A percentile compares a stretch with the other conserved stretches of the same genome.
Evolutionary conservation across 35 echinoderm and acorn worm genomes (phyloP).

Genomic region (Ptychodera flava): DNA sequence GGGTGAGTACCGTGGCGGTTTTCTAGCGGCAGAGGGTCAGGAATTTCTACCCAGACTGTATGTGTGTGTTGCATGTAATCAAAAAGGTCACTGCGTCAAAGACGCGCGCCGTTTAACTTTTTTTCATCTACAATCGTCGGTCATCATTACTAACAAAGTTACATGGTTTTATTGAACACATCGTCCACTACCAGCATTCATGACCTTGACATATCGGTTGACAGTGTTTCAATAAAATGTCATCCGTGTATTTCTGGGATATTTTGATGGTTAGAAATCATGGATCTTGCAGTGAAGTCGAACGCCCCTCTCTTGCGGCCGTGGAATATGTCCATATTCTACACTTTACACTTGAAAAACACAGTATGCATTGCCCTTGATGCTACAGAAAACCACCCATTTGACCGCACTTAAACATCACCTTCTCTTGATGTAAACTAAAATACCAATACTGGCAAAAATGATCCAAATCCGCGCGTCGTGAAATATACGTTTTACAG

Average conservation of each 20-base stretch:
- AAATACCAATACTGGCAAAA: too few species aligned
- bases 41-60: not conserved
- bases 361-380: too few species aligned
- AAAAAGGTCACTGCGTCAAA: not conserved
- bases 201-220: not conserved
- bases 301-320: too few species aligned
- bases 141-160: not conserved
- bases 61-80: not conserved
- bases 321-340: too few species aligned
- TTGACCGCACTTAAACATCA: too few species aligned
- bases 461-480: too few species aligned
- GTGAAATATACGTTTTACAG: too few species aligned
- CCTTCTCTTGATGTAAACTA: too few species aligned
- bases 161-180: not conserved
- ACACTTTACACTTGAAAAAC: too few species aligned
- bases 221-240: not conserved
- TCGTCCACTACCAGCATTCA: not conserved
- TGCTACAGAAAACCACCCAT: too few species aligned
- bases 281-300: too few species aligned
- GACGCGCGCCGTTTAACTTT: not conserved
- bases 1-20: not conserved
- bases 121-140: not conserved
- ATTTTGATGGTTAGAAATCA: too few species aligned
- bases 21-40: not conserved
- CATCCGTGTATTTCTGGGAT: not conserved